These are phyloP conservation scores for Phoenicopterus ruber DNA, from an alignment of 2,113 vertebrate species.

Conservation along the genomic window DNA sequence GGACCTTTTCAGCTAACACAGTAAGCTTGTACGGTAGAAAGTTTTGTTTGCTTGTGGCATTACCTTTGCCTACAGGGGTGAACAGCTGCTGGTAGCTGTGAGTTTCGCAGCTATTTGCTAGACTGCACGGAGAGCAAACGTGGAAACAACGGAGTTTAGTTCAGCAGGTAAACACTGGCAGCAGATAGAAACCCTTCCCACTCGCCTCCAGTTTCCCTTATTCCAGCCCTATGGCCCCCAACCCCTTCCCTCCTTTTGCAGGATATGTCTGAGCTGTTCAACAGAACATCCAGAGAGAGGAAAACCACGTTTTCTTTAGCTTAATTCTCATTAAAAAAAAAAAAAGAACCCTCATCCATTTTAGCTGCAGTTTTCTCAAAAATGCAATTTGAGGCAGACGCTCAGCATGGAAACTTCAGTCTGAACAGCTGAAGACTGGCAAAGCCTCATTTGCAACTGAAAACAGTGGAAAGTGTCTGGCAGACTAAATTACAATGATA, in stretches of 20 bases:
- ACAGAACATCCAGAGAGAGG: background rate
- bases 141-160: background rate
- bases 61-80: background rate
- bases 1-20: background rate
- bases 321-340: background rate
- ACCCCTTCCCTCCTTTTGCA: background rate
- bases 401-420: background rate
- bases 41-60: background rate
- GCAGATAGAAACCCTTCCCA: background rate
- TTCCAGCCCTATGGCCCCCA: background rate
- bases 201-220: background rate
- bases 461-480: background rate
- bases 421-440: background rate
- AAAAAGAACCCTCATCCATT: background rate
- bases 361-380: background rate
- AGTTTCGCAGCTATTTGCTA: background rate
- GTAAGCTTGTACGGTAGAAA: rapidly evolving
- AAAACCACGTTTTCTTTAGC: background rate
- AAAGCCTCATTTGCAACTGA: background rate
- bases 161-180: background rate
- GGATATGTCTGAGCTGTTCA: background rate
- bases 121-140: background rate
- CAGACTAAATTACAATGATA: background rate
- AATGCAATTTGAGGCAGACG: background rate
- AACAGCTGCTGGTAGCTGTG: background rate